A percentile compares a stretch with the other conserved stretches of the same genome.
These are phyloP conservation scores for Cnemophilus loriae DNA, from an alignment of 2,113 vertebrate genomes.

Conservation along the genomic window DNA sequence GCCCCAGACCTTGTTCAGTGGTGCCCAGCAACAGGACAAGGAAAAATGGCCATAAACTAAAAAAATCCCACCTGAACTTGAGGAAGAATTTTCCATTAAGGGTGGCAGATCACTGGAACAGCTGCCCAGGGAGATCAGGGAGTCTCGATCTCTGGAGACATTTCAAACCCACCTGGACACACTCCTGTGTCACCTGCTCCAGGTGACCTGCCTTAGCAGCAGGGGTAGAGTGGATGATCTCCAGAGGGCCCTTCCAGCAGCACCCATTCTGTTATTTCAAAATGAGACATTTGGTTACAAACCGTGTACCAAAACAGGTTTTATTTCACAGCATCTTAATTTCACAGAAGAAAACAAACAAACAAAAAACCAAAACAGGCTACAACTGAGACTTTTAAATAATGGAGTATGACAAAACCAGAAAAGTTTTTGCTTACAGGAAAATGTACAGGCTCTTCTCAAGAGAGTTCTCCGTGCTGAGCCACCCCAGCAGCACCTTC, in stretches of 20 bases:
- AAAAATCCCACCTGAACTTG: background rate
- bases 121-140: background rate
- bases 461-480: background rate
- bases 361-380: background rate
- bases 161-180: background rate
- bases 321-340: slow-evolving; percentile 66
- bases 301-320: slow-evolving; percentile 47
- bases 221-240: too few relatives aligned
- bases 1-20: too few relatives aligned
- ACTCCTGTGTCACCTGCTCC: background rate
- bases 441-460: background rate
- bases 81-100: too few relatives aligned
- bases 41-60: background rate
- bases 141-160: background rate
- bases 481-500: background rate
- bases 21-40: background rate
- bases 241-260: background rate
- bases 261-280: background rate
- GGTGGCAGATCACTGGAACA: background rate
- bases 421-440: background rate
- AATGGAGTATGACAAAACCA: background rate
- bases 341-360: background rate
- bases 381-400: slow-evolving; percentile 32
- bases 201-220: background rate
- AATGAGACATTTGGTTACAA: background rate